A percentile compares a stretch with the other conserved stretches of the same genome.
These are phyloP conservation scores for Scarus forsteni DNA, from an alignment of 2,797 vertebrate species.

Conservation along the genomic window DNA sequence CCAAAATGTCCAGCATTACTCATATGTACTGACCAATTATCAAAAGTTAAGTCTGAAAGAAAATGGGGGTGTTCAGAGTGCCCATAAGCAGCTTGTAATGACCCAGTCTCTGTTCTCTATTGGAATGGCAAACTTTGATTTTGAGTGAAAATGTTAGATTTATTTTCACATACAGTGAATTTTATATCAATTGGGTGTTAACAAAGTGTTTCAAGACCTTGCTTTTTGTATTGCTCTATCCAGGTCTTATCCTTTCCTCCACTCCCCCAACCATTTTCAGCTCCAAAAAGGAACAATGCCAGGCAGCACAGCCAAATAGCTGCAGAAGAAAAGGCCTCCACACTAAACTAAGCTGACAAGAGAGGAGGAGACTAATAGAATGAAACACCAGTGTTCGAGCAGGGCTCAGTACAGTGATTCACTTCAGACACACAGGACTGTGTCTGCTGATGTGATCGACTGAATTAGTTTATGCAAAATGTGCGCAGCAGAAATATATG, in stretches of 20 bases:
- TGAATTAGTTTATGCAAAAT: slow-evolving; percentile 41
- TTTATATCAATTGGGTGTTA: slow-evolving; percentile 31
- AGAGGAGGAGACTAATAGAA: slow-evolving; percentile 68
- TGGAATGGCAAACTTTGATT: background rate
- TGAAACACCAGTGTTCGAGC: slow-evolving; percentile 58
- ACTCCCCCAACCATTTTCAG: slow-evolving; percentile 40
- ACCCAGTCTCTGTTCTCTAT: background rate
- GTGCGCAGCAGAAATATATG: slow-evolving; percentile 20
- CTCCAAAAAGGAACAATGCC: slow-evolving; percentile 70
- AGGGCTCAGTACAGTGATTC: slow-evolving; percentile 54
- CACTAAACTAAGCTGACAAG: slow-evolving; percentile 72
- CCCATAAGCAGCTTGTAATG: background rate
- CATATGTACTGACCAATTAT: too few species aligned
- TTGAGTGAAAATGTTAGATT: background rate
- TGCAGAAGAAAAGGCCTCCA: slow-evolving; percentile 64
- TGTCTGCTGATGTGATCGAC: slow-evolving; percentile 31
- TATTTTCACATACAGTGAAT: slow-evolving; percentile 20
- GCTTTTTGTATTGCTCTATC: slow-evolving; percentile 64
- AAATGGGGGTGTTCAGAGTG: background rate
- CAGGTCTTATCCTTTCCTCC: slow-evolving; percentile 50
- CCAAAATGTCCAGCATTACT: too few species aligned
- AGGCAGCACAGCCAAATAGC: slow-evolving; percentile 70
- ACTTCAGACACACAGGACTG: slow-evolving; percentile 43
- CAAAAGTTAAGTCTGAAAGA: too few species aligned
- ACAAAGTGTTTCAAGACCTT: slow-evolving; percentile 48